Base-by-base conservation (phyloP, 37 sponge, comb jelly and placozoan genomes). In the Crambe crambe region DNA sequence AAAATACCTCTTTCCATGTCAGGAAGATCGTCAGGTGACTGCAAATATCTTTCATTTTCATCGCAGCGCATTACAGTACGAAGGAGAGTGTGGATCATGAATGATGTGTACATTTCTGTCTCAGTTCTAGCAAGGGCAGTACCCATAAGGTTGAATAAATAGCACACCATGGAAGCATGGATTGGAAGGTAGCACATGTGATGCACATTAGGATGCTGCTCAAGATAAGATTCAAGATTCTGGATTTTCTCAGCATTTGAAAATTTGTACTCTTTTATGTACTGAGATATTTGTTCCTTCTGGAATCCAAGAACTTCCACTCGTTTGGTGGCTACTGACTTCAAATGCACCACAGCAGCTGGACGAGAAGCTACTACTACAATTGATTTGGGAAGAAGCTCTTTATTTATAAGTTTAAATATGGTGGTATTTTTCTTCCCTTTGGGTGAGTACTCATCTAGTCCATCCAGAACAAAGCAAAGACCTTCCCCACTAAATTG, bases 91-190 rank as follows among this genome's bases (percentile, higher is more conserved):
- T 51, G 66, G 15, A 58, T 2, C 8, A 57, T 65, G 31, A 86
- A 86, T 9, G 26, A 15, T 21, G 21, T 12, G 60, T 86, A 79
- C 12, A 86, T 65, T 0, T 79, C 74, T 37, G 86, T 74, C 69
- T 79, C 75, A 44, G 86, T 74, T 20, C 65, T 43, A 62, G 86
- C 80, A 37, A 86, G 79, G 15, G 68, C 39, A 23, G 32, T n/a
- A 22, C 37, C 56, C 1, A 37, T 12, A 0, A 41, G 9, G 10
- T 62, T 2, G 58, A 40, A 62, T 1, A 77, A 43, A 22, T 12
- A 77, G 64, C 30, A 31, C 2, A 71, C 26, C 42, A 71, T 71
- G 22, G 44, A 42, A 27, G 44, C 44, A 42, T 71, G 72, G 8
- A 71, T 25, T 18, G 72, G 72, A 3, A 71, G 25, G 25, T 71